Percentiles rank a stretch among this genome's conserved stretches.
phyloP scores from a whole-genome alignment of 2,888 invertebrate genomes.

The Trachelus stipa region DNA sequence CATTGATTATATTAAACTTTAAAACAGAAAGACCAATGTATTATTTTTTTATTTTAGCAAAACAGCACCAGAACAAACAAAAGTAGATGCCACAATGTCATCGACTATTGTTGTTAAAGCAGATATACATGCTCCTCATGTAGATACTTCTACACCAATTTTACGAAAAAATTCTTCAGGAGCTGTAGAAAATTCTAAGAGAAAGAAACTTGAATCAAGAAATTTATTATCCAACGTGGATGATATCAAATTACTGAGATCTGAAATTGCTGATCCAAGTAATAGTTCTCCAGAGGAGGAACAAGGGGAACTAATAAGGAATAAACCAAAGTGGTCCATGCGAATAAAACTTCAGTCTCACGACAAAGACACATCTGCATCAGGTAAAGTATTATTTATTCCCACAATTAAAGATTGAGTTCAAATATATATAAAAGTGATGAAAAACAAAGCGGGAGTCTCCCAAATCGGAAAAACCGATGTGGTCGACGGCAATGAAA shows the following conservation, averaged over 20 bases:
- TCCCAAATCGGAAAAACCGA: constrained; percentile 27
- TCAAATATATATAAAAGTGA: constrained; percentile 20
- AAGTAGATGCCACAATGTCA: constrained; percentile 25
- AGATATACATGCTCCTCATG: constrained; percentile 46
- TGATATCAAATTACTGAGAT: constrained; percentile 36
- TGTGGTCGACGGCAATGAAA: constrained; percentile 49
- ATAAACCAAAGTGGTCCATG: constrained; percentile 51
- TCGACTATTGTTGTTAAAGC: constrained; percentile 50
- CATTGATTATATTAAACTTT: not conserved
- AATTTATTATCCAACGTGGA: constrained; percentile 27
- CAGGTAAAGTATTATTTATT: constrained; percentile 27
- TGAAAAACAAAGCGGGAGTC: constrained; percentile 40
- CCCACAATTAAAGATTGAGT: not conserved
- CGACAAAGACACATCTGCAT: constrained; percentile 21
- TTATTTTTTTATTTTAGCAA: constrained; percentile 35
- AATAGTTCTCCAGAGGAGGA: constrained; percentile 9
- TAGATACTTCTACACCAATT: constrained; percentile 1
- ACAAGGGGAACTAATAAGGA: constrained; percentile 22
- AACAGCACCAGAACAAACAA: constrained; percentile 41
- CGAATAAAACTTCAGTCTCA: constrained; percentile 48
- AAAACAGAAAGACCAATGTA: not conserved
- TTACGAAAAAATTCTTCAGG: constrained; percentile 6
- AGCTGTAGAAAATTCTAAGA: constrained; percentile 13
- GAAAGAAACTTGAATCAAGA: constrained; percentile 21
- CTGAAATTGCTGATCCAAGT: constrained; percentile 32